These are phyloP conservation scores for Himalopsyche japonica DNA, from an alignment of 2,888 invertebrate species.

Conservation along the genomic window DNA sequence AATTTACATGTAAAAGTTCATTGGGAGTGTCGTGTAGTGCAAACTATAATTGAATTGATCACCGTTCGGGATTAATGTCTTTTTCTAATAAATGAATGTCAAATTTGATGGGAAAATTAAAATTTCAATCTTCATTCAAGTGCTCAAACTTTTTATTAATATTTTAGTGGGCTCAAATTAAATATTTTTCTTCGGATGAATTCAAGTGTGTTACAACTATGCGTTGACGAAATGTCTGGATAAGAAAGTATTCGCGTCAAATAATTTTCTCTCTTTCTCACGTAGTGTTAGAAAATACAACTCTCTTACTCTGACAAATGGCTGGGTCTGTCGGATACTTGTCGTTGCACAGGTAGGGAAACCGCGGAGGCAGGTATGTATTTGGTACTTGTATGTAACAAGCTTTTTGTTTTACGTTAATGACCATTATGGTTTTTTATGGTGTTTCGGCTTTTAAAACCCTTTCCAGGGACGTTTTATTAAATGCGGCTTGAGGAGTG, in stretches of 20 bases:
- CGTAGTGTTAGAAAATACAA: neutral
- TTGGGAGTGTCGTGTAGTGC: too few relatives aligned
- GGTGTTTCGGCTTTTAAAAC: slow-evolving; percentile 38
- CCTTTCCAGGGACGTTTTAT: slow-evolving; percentile 35
- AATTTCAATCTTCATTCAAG: too few relatives aligned
- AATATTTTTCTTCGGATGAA: too few relatives aligned
- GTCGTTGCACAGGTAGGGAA: neutral
- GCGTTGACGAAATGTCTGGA: neutral
- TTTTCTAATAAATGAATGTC: too few relatives aligned
- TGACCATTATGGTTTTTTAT: slow-evolving; percentile 38
- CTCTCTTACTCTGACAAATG: neutral
- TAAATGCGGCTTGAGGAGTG: slow-evolving; percentile 5
- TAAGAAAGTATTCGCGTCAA: neutral
- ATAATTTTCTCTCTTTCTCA: neutral
- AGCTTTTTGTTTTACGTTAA: slow-evolving; percentile 40
- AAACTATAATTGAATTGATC: too few relatives aligned
- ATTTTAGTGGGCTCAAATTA: too few relatives aligned
- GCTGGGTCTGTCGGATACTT: neutral
- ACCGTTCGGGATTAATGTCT: too few relatives aligned
- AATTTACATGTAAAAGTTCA: too few relatives aligned
- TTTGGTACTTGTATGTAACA: slow-evolving; percentile 24
- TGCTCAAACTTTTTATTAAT: too few relatives aligned
- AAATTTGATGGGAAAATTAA: too few relatives aligned
- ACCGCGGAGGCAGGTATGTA: neutral
- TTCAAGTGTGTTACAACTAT: too few relatives aligned